phyloP scores from a whole-genome alignment of 2,797 vertebrate genomes.

The Siniperca obscura region DNA sequence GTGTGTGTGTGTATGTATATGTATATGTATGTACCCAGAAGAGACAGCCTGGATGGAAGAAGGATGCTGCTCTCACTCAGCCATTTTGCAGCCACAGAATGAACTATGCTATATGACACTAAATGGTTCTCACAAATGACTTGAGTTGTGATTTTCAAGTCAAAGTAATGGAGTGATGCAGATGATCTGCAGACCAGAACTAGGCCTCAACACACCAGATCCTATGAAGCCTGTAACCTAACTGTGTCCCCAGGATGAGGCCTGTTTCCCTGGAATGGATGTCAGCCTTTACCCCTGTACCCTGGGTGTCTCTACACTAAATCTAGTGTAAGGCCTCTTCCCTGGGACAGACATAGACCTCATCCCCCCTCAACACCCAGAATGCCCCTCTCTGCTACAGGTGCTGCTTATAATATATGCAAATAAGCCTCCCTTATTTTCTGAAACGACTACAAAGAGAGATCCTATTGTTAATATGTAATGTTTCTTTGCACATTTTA shows the following conservation, averaged over 20 bases:
- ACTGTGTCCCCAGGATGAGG: constrained; percentile 56
- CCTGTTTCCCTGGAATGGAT: constrained; percentile 61
- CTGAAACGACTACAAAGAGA: constrained; percentile 74
- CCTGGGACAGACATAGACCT: constrained; percentile 55
- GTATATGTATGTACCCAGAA: constrained; percentile 69
- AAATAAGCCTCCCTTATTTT: constrained; percentile 85
- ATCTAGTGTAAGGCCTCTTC: constrained; percentile 49
- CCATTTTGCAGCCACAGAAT: constrained; percentile 48
- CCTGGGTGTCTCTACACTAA: constrained; percentile 56
- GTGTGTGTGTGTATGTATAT: constrained; percentile 68
- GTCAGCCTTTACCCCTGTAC: constrained; percentile 56
- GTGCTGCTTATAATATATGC: constrained; percentile 90
- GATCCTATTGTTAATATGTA: constrained; percentile 63
- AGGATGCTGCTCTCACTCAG: constrained; percentile 46
- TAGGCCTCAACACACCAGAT: constrained; percentile 42
- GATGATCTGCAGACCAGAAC: constrained; percentile 55
- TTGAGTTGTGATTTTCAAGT: constrained; percentile 43
- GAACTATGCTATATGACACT: constrained; percentile 53
- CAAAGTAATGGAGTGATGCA: constrained; percentile 36
- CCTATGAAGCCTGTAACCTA: constrained; percentile 53
- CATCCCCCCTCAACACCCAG: constrained; percentile 54
- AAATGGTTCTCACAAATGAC: constrained; percentile 42
- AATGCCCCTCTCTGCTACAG: constrained; percentile 81
- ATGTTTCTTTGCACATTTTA: constrained; percentile 80
- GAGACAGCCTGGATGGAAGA: constrained; percentile 65